phyloP scores from a whole-genome alignment of 2,888 invertebrate species.

The Pegoplata infirma region DNA sequence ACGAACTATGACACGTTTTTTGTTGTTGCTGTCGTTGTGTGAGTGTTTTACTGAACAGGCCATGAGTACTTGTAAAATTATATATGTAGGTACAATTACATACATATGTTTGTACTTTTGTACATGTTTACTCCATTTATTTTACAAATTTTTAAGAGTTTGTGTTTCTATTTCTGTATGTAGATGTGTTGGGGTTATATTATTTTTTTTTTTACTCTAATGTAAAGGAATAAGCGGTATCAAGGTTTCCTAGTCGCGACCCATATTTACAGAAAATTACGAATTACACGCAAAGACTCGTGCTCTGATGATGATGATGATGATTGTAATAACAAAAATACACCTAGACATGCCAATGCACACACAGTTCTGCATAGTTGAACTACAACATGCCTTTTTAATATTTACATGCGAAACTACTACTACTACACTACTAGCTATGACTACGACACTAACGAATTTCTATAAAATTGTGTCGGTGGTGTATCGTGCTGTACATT shows the following conservation, averaged over 20 bases:
- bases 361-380: conserved; percentile 52
- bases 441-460: neutral
- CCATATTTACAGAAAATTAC: conserved; percentile 73
- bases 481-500: conserved; percentile 13
- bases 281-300: conserved; percentile 72
- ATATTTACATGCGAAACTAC: conserved; percentile 48
- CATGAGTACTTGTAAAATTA: conserved; percentile 26
- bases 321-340: conserved; percentile 51
- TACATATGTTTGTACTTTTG: conserved; percentile 13
- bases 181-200: neutral
- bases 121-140: conserved; percentile 40
- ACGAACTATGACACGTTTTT: conserved; percentile 45
- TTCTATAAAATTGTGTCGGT: neutral
- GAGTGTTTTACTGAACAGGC: conserved; percentile 1
- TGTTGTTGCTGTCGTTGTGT: no score
- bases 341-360: conserved; percentile 62
- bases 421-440: no score
- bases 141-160: conserved; percentile 1
- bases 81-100: neutral
- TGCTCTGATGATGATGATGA: conserved; percentile 2
- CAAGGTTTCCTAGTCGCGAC: conserved; percentile 66
- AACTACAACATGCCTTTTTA: conserved; percentile 56
- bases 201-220: conserved; percentile 15
- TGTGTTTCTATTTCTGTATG: conserved; percentile 2
- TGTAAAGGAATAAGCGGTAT: conserved; percentile 56